phyloP scores from a whole-genome alignment of 2,797 vertebrate species.

The Serranus cabrilla region DNA sequence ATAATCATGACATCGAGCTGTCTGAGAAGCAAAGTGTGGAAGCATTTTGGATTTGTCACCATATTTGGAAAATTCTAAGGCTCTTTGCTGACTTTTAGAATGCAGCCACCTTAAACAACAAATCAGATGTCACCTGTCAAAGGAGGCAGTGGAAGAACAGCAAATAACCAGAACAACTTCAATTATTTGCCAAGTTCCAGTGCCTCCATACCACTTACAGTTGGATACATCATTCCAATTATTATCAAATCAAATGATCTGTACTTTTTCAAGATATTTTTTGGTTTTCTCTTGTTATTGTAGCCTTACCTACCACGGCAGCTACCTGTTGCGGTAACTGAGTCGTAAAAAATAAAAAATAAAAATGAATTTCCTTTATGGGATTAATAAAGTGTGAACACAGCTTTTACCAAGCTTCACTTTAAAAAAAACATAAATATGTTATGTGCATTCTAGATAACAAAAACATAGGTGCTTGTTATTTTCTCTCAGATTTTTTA shows the following conservation, averaged over 20 bases:
- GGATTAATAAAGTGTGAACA: too few species aligned
- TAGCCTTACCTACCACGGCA: not conserved
- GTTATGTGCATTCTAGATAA: too few species aligned
- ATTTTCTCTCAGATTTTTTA: too few species aligned
- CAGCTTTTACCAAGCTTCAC: too few species aligned
- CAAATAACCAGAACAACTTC: not conserved
- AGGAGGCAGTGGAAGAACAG: not conserved
- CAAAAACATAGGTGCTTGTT: too few species aligned
- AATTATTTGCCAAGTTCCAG: not conserved
- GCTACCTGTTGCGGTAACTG: not conserved
- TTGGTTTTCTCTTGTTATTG: not conserved
- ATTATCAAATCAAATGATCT: slow-evolving; percentile 5
- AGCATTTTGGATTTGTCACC: not conserved
- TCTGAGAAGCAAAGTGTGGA: not conserved
- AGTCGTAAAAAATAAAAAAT: too few species aligned
- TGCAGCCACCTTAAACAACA: not conserved
- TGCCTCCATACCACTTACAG: not conserved
- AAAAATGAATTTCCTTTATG: too few species aligned
- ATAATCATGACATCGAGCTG: slow-evolving; percentile 1
- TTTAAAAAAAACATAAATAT: too few species aligned
- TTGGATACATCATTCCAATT: too few species aligned
- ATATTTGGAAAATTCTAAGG: not conserved
- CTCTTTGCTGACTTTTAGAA: not conserved
- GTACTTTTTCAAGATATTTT: not conserved
- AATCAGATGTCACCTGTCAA: not conserved